phyloP scores from a whole-genome alignment of 2,797 vertebrate genomes.

The Tragopan temminckii region DNA sequence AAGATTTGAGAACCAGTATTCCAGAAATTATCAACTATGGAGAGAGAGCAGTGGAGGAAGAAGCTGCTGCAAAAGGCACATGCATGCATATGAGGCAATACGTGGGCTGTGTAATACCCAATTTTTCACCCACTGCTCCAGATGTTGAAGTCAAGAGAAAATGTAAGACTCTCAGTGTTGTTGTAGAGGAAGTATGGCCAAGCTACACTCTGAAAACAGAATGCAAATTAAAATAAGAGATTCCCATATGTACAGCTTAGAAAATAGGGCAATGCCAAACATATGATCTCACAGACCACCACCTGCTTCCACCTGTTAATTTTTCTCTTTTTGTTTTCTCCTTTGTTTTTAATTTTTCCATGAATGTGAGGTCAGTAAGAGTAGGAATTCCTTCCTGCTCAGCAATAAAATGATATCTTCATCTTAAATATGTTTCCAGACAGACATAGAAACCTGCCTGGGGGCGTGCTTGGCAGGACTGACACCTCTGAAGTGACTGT shows the following conservation, averaged over 20 bases:
- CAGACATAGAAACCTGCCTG: neutral
- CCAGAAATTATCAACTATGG: neutral
- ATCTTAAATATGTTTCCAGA: neutral
- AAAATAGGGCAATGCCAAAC: neutral
- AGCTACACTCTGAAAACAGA: neutral
- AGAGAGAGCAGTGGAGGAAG: neutral
- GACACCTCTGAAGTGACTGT: neutral
- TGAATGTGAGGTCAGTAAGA: neutral
- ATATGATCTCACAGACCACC: neutral
- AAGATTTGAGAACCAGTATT: neutral
- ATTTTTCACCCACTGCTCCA: neutral
- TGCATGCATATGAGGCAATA: accelerated
- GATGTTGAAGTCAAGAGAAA: neutral
- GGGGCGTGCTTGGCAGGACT: accelerated
- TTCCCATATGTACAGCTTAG: neutral
- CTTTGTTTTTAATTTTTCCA: neutral
- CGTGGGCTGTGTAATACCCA: neutral
- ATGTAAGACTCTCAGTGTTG: neutral
- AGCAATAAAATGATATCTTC: neutral
- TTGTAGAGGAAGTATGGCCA: neutral
- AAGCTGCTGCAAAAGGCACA: neutral
- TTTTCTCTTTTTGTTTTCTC: neutral
- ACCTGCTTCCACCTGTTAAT: neutral
- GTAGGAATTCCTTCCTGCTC: neutral
- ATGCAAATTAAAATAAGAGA: neutral